A percentile compares a stretch with the other conserved stretches of the same genome.
These are phyloP conservation scores for Heliconius aoede DNA, from an alignment of 2,888 invertebrate species.

Conservation along the genomic window DNA sequence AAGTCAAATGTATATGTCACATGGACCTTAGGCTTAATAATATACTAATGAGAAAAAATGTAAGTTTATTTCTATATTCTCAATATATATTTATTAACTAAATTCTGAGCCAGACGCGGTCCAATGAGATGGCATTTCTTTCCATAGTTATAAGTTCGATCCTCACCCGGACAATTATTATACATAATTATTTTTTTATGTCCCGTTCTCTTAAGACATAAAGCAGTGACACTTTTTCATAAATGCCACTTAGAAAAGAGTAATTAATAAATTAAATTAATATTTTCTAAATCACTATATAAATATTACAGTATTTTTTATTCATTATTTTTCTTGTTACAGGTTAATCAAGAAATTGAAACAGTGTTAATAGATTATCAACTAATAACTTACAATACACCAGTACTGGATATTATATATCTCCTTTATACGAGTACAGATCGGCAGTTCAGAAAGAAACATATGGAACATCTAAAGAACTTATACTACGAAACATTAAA, in stretches of 20 bases:
- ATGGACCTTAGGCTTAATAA: constrained; percentile 58
- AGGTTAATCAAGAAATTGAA: constrained; percentile 55
- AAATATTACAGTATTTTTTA: neutral
- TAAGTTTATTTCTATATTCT: constrained; percentile 47
- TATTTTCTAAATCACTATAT: neutral
- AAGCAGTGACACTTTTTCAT: no score
- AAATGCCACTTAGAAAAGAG: no score
- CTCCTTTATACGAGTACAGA: constrained; percentile 51
- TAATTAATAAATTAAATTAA: neutral
- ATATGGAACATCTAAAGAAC: constrained; percentile 55
- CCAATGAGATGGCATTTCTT: neutral
- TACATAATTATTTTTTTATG: no score
- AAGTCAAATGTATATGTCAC: constrained; percentile 54
- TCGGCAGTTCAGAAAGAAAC: constrained; percentile 51
- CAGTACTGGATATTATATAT: constrained; percentile 52
- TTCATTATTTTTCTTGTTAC: constrained; percentile 39
- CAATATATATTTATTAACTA: neutral
- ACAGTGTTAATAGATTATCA: constrained; percentile 57
- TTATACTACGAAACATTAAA: constrained; percentile 54
- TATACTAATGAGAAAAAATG: constrained; percentile 53
- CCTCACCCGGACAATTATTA: no score
- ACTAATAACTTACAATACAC: constrained; percentile 49
- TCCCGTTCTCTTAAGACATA: no score
- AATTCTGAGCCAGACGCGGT: neutral
- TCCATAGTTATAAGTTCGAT: neutral